Evolutionary conservation across 2,797 vertebrate species (phyloP).

Genomic region (Anabacerthia variegaticeps): DNA sequence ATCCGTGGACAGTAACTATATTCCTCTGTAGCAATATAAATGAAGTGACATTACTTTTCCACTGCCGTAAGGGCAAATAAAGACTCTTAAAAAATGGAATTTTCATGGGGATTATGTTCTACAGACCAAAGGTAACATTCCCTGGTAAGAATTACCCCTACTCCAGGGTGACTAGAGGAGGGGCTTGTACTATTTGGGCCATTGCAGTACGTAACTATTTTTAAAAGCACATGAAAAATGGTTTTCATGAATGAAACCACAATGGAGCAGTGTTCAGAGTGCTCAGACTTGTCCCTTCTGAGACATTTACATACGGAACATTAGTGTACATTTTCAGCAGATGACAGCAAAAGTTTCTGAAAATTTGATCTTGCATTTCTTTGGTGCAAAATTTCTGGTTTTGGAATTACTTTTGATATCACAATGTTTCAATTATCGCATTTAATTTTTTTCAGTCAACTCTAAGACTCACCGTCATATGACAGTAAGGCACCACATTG

Average conservation of each 20-base stretch:
- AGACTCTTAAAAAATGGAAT: background rate
- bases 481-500: background rate
- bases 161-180: background rate
- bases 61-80: background rate
- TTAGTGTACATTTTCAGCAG: background rate
- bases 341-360: background rate
- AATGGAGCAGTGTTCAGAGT: background rate
- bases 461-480: background rate
- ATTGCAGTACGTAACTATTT: background rate
- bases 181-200: rapidly evolving
- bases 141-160: background rate
- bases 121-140: background rate
- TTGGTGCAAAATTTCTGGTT: background rate
- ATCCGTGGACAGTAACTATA: background rate
- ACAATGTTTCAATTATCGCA: background rate
- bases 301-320: background rate
- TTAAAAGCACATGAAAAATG: background rate
- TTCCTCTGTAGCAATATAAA: rapidly evolving
- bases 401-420: background rate
- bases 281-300: background rate
- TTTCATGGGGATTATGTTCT: background rate
- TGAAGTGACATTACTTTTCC: background rate
- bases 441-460: background rate
- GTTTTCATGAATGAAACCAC: background rate
- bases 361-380: background rate